These are phyloP conservation scores for Andrena dorsata DNA, from an alignment of 2,888 invertebrate genomes.

Conservation along the genomic window DNA sequence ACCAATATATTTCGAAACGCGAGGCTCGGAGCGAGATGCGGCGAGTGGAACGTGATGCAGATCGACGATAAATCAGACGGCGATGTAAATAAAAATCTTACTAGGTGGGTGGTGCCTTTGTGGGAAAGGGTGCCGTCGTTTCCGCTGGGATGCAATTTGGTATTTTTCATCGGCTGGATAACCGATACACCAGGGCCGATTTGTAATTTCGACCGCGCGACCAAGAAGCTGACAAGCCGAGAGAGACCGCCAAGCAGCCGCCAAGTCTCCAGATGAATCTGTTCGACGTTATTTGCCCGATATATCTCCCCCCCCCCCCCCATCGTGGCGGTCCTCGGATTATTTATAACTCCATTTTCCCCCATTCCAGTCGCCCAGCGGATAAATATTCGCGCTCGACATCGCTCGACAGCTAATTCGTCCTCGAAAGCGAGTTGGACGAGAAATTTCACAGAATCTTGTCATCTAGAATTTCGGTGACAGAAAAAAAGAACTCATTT, in stretches of 20 bases:
- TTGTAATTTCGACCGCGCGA: conserved; percentile 38
- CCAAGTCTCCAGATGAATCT: conserved; percentile 21
- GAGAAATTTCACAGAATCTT: not conserved
- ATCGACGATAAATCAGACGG: conserved; percentile 67
- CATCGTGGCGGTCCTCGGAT: too few species aligned
- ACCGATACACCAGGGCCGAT: conserved; percentile 38
- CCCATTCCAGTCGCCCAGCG: not conserved
- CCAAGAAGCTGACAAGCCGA: not conserved
- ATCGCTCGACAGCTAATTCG: conserved; percentile 17
- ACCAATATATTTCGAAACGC: conserved; percentile 62
- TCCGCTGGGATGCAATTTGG: conserved; percentile 45
- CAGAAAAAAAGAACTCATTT: too few species aligned
- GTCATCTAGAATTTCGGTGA: not conserved
- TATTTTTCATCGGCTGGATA: conserved; percentile 56
- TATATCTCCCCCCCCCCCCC: conserved; percentile 13
- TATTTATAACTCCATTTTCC: conserved; percentile 55
- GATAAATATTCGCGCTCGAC: conserved; percentile 28
- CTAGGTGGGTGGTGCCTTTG: not conserved
- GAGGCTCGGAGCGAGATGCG: conserved; percentile 42
- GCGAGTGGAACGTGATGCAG: conserved; percentile 47
- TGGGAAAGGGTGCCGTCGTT: conserved; percentile 25
- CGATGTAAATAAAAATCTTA: conserved; percentile 69
- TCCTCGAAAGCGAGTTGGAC: not conserved
- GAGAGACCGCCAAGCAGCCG: not conserved
- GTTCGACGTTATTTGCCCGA: conserved; percentile 35